These are phyloP conservation scores for Agapornis roseicollis DNA, from an alignment of 2,113 vertebrate genomes.

Conservation along the genomic window DNA sequence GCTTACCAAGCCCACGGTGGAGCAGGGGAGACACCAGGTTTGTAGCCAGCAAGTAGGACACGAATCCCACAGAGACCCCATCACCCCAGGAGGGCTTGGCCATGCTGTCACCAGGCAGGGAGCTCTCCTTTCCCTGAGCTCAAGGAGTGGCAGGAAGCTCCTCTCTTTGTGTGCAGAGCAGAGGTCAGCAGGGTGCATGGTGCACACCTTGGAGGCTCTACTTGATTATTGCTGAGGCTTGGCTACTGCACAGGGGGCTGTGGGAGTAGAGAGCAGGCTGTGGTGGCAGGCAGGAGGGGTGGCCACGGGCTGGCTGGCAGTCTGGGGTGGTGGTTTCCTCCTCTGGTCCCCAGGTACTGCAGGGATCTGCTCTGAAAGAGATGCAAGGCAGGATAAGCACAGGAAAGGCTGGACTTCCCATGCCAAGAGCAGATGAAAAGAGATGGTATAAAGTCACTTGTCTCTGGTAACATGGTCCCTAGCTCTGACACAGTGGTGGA, in stretches of 20 bases:
- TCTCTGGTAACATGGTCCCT: slow-evolving; percentile 15
- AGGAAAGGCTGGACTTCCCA: background rate
- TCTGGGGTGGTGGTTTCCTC: background rate
- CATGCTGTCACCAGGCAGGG: background rate
- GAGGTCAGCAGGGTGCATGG: background rate
- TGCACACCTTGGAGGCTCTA: background rate
- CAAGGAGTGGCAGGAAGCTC: background rate
- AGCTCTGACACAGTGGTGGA: slow-evolving; percentile 36
- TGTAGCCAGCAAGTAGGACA: background rate
- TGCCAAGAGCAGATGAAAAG: slow-evolving; percentile 48
- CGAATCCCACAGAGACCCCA: accelerated
- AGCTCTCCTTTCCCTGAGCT: background rate
- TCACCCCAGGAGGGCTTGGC: background rate
- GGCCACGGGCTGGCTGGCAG: background rate
- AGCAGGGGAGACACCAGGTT: background rate
- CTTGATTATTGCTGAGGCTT: background rate
- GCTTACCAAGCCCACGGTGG: background rate
- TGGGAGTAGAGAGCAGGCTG: background rate
- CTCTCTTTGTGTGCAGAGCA: background rate
- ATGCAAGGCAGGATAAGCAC: background rate
- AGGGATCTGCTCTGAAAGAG: background rate
- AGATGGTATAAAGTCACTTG: background rate
- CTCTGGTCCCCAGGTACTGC: background rate
- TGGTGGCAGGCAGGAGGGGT: background rate
- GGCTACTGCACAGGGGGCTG: background rate